phyloP scores from a whole-genome alignment of 2,797 vertebrate species.

The Enteromius argenteus region DNA sequence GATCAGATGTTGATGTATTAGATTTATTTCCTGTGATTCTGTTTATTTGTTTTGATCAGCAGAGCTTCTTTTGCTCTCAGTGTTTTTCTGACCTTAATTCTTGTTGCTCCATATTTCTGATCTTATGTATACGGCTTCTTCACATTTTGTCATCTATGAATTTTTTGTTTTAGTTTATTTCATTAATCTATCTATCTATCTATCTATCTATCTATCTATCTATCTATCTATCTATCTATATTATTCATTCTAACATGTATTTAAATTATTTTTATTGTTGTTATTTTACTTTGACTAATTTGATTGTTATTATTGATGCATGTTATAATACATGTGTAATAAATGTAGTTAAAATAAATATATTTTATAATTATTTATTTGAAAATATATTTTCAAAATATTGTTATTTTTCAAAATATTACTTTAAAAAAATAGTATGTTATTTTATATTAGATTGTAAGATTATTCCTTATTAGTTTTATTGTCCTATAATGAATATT shows the following conservation, averaged over 20 bases:
- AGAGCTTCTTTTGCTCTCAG: not conserved
- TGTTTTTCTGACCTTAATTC: not conserved
- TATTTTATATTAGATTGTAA: not conserved
- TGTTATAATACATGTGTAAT: not conserved
- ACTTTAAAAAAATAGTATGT: too few species aligned
- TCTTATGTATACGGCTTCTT: not conserved
- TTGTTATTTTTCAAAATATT: not conserved
- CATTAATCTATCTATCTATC: too few species aligned
- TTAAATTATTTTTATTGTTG: not conserved
- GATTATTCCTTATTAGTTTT: not conserved
- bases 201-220: too few species aligned
- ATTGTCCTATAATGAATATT: not conserved
- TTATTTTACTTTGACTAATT: not conserved
- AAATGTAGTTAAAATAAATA: too few species aligned
- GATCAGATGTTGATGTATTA: not conserved
- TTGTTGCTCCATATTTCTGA: not conserved
- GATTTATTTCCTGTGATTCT: not conserved
- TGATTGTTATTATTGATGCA: not conserved
- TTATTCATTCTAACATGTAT: not conserved
- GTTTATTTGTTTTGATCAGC: not conserved
- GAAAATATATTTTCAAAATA: not conserved
- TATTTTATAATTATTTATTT: not conserved
- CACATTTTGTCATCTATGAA: not conserved
- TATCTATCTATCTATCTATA: not conserved
- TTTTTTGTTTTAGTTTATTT: too few species aligned